Percentiles rank a stretch among this genome's conserved stretches.
Evolutionary conservation across 2,797 vertebrate genomes (phyloP).

Genomic region (Sebastes iracundus): DNA sequence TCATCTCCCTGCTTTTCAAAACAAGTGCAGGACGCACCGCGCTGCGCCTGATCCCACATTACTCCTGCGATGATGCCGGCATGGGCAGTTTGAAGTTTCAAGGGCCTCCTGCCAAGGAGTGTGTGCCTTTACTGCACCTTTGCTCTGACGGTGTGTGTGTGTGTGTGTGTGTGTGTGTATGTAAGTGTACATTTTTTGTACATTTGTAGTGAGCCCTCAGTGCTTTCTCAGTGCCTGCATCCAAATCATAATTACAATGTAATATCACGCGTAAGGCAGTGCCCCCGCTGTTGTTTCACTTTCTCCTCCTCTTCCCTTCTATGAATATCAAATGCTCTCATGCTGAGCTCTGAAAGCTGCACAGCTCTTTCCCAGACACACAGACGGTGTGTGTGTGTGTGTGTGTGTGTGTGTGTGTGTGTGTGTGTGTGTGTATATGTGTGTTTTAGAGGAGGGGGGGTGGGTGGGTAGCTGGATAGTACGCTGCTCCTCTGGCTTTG

Average conservation of each 20-base stretch:
- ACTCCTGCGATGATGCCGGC: conserved; percentile 57
- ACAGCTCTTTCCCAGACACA: conserved; percentile 75
- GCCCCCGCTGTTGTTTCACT: conserved; percentile 79
- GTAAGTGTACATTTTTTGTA: conserved; percentile 21
- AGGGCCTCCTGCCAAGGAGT: conserved; percentile 35
- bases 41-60: conserved; percentile 62
- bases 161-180: neutral
- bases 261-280: conserved; percentile 79
- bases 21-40: conserved; percentile 33
- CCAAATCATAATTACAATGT: conserved; percentile 85
- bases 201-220: conserved; percentile 54
- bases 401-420: conserved; percentile 10
- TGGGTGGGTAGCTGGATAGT: conserved; percentile 40
- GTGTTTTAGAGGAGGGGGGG: neutral
- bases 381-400: conserved; percentile 37
- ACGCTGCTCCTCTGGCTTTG: conserved; percentile 68
- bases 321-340: conserved; percentile 87
- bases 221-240: conserved; percentile 69
- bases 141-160: neutral
- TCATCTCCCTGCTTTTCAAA: conserved; percentile 63
- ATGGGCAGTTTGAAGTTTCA: conserved; percentile 54
- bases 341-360: conserved; percentile 81
- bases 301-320: conserved; percentile 77
- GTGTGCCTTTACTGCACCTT: conserved; percentile 39
- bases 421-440: neutral